phyloP scores from a whole-genome alignment of 2,113 vertebrate genomes.

The Sinocyclocheilus maitianheensis region DNA sequence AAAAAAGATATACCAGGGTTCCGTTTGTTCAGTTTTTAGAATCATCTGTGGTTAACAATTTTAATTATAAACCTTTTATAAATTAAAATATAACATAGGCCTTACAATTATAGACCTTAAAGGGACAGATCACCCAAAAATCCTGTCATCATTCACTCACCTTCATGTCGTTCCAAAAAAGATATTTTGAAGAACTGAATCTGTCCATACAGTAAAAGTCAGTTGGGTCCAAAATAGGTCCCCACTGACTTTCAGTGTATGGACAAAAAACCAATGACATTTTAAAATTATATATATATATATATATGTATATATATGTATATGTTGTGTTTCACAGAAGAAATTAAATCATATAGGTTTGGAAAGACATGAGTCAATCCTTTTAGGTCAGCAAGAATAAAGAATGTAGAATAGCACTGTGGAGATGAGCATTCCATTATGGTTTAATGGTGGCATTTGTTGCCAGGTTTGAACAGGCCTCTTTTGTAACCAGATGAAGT shows the following conservation, averaged over 20 bases:
- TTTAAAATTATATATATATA: neutral
- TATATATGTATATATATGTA: no score
- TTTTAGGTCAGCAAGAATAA: neutral
- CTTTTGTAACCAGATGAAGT: slow-evolving; percentile 40
- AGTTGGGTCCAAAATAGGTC: neutral
- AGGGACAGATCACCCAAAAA: neutral
- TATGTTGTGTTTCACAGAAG: neutral
- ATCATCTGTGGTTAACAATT: neutral
- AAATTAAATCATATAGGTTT: neutral
- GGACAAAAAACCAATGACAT: neutral
- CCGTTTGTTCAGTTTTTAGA: neutral
- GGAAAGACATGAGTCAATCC: neutral
- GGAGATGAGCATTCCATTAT: slow-evolving; percentile 21
- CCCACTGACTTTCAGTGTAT: neutral
- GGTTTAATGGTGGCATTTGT: slow-evolving; percentile 27
- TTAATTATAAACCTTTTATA: neutral
- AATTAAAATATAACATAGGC: no score
- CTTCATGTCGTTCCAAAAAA: neutral
- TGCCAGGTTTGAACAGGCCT: slow-evolving; percentile 47
- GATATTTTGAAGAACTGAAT: neutral
- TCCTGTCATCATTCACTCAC: neutral
- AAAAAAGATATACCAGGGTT: neutral
- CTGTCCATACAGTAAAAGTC: neutral
- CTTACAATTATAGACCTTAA: neutral
- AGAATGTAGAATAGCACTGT: neutral